A percentile compares a stretch with the other conserved stretches of the same genome.
These are phyloP conservation scores for Tympanoctomys barrerae DNA, from an alignment of 2,797 vertebrate species.

Conservation along the genomic window DNA sequence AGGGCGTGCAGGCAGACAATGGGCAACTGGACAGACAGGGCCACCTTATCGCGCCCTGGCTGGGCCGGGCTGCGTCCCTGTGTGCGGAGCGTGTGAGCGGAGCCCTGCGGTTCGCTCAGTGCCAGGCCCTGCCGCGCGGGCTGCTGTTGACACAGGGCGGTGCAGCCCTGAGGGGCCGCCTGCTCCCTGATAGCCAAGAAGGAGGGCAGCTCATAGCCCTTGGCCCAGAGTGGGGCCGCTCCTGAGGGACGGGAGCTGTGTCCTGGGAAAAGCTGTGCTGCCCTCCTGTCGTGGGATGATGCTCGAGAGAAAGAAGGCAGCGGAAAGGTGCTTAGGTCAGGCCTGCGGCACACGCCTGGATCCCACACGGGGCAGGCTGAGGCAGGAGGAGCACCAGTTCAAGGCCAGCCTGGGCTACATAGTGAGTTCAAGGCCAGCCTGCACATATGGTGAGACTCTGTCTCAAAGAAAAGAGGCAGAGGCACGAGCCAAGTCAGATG, in stretches of 20 bases:
- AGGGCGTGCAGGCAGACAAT: constrained; percentile 74
- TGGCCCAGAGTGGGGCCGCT: constrained; percentile 64
- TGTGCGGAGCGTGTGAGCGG: constrained; percentile 87
- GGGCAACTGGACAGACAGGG: constrained; percentile 79
- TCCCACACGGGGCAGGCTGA: background rate
- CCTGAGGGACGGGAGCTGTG: background rate
- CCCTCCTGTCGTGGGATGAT: background rate
- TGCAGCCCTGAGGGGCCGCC: constrained; percentile 83
- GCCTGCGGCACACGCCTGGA: background rate
- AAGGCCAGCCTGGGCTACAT: background rate
- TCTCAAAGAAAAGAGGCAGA: background rate
- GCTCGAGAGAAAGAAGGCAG: fast-evolving
- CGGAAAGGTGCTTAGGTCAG: background rate
- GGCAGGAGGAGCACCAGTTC: background rate
- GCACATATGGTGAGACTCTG: background rate
- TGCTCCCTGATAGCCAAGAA: constrained; percentile 85
- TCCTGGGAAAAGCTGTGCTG: background rate
- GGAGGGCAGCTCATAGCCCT: constrained; percentile 83
- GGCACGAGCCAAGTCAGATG: background rate
- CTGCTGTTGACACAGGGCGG: constrained; percentile 95
- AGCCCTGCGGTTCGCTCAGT: constrained; percentile 88
- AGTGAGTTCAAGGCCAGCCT: background rate
- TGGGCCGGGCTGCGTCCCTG: constrained; percentile 91
- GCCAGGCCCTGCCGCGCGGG: constrained; percentile 89
- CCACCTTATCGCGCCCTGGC: constrained; percentile 92